Base-by-base conservation (phyloP, 2,797 vertebrate genomes). In the Xenentodon cancila region DNA sequence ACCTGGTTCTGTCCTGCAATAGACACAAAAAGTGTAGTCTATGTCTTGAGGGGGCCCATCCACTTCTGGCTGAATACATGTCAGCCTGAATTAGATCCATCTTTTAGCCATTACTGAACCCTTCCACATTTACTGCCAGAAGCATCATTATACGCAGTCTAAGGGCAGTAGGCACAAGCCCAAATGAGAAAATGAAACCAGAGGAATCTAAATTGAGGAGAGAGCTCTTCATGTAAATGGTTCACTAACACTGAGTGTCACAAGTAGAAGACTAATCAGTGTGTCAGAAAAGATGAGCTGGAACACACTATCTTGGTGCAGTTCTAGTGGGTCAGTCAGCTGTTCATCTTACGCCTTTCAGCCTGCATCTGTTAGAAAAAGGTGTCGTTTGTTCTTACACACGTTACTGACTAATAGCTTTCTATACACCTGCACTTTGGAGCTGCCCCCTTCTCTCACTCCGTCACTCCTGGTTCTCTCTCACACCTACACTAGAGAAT, bases 181-280 rank as follows among this genome's bases (percentile, higher is more conserved):
- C 78, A 77, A 81, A 84, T 69, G 69, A 79, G 76, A 70, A 79
- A 78, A 68, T 47, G 47, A 81, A 59, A 84, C 81, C 55, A 82
- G 67, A 75, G 66, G 55, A 81, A 79, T 82, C 81, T 42, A 69
- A 73, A 73, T 80, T 73, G 79, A 82, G 73, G 55, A 67, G 59
- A 82, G 78, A 71, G 71, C 71, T 73, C 84, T 80, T 81, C 64
- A 67, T 77, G 60, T 68, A 84, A 85, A 89, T 84, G 67, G 65
- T 69, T 76, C 53, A 25, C 54, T 42, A 30, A 61, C 12, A 25
- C 64, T 51, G 30, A 62, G 66, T 61, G 75, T 58, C 44, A 71
- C 53, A 50, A 64, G 76, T 47, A 66, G 64, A 22, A 79, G 71
- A 87, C 84, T 81, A 84, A 89, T 89, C 79, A 87, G 69, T 2